Conservation (phyloP, 2,888 invertebrate genomes). For the Dicycla oo region DNA sequence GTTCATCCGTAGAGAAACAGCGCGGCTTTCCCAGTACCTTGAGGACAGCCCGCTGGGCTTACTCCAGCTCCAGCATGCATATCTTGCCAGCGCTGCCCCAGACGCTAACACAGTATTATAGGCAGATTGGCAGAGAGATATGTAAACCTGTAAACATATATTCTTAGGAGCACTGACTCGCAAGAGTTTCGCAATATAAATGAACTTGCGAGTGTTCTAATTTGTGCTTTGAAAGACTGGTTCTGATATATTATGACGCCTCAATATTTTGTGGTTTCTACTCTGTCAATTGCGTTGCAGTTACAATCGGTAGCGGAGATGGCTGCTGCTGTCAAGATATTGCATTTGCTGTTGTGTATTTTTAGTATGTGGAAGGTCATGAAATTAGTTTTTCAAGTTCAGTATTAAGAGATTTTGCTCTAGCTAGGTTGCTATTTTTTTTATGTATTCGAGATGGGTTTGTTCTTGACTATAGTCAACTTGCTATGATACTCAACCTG, state of each 20-base stretch:
- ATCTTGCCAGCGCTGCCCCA: background rate
- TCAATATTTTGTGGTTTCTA: background rate
- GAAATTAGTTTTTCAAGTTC: too few relatives aligned
- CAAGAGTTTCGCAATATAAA: background rate
- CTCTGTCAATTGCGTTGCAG: background rate
- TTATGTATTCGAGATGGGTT: too few relatives aligned
- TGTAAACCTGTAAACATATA: background rate
- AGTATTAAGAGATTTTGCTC: too few relatives aligned
- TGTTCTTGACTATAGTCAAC: too few relatives aligned
- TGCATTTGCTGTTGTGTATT: background rate
- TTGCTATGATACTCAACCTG: too few relatives aligned
- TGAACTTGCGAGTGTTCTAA: background rate
- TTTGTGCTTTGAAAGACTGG: background rate
- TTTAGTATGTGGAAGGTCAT: background rate
- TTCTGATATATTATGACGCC: background rate
- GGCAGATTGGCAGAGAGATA: background rate
- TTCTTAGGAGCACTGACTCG: background rate
- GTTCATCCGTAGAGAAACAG: too few relatives aligned
- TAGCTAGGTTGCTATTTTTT: too few relatives aligned
- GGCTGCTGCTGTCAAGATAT: background rate
- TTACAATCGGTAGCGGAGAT: background rate
- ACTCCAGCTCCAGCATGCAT: background rate
- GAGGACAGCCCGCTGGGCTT: too few relatives aligned
- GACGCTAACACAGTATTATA: background rate
- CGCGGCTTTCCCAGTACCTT: too few relatives aligned